Evolutionary conservation across 2,888 invertebrate genomes (phyloP), one percentile per base, ranked within the genome.

Genomic region (Meloe dianella): DNA sequence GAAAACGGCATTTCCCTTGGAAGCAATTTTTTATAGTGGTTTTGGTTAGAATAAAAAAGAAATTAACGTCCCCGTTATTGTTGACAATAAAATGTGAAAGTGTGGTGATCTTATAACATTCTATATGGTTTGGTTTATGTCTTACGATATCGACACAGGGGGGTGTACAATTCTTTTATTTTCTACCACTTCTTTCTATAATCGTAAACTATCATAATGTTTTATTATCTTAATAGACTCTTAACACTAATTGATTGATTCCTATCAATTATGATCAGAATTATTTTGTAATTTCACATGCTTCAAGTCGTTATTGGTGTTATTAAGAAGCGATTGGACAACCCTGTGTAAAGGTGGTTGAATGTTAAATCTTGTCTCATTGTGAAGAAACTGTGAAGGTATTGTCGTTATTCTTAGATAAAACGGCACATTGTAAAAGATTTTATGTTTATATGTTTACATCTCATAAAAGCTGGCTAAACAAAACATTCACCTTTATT

Each of bases 21-120:
- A 70, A 65, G 70, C 73, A 71, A 72, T 73, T 73, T 73, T 71
- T 73, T 73, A 72, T 73, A 72, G 71, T 71, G 73, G n/a, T 69
- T 61, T 73, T 60, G 73, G 72, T 73, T 73, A 70, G 73, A 73
- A 73, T 73, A 73, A 73, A 73, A 73, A 73, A 73, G 72, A 65
- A 73, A 73, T 73, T 73, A 73, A 73, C 69, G 63, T 47, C 4
- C 41, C 61, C n/a, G 63, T 77, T 77, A 79, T 77, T 68, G 75
- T 73, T 57, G 68, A 63, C 75, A 76, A 73, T 78, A 79, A 79
- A 79, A 76, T 71, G 64, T 58, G 64, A 71, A 75, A 73, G 71
- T 69, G 73, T 75, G 73, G 75, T 74, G 73, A 74, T 77, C 76
- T 77, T 77, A 77, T 75, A 73, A 66, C 64, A 72, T 65, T 24